Conservation (phyloP, 2,888 invertebrate species). For the Platycheirus albimanus region DNA sequence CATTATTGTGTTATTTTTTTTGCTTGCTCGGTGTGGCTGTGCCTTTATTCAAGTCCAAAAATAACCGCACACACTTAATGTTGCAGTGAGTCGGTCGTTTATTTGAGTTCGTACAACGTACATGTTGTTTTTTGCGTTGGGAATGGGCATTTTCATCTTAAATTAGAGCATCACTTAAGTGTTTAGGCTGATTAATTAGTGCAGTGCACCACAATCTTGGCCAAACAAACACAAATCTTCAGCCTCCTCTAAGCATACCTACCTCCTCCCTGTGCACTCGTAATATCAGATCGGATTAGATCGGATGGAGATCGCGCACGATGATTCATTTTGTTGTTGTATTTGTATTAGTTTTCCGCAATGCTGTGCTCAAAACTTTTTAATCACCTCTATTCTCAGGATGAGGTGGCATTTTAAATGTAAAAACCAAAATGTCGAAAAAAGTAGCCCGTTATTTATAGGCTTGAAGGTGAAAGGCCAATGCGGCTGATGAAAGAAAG, state of each 20-base stretch:
- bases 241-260: slow-evolving; percentile 1
- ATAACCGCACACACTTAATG: slow-evolving; percentile 50
- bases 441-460: slow-evolving; percentile 38
- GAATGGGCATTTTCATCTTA: slow-evolving; percentile 60
- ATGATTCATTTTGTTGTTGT: slow-evolving; percentile 52
- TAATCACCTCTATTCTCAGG: slow-evolving; percentile 67
- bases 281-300: too few relatives aligned
- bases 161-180: slow-evolving; percentile 69
- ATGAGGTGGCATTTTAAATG: slow-evolving; percentile 46
- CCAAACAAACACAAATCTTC: slow-evolving; percentile 13
- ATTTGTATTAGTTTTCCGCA: slow-evolving; percentile 43
- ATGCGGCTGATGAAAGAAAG: slow-evolving; percentile 12
- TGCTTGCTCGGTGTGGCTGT: slow-evolving; percentile 15
- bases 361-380: slow-evolving; percentile 33
- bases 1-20: slow-evolving; percentile 7
- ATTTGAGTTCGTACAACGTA: background rate
- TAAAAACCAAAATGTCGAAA: slow-evolving; percentile 53
- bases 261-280: background rate
- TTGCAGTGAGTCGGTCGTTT: slow-evolving; percentile 23
- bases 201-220: slow-evolving; percentile 30
- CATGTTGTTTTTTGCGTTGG: slow-evolving; percentile 38
- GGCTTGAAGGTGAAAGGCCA: slow-evolving; percentile 51
- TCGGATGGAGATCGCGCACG: slow-evolving; percentile 29
- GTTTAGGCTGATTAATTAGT: slow-evolving; percentile 69
- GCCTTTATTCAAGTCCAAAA: slow-evolving; percentile 34